A percentile compares a stretch with the other conserved stretches of the same genome.
Evolutionary conservation across 2,888 invertebrate species (phyloP).

Genomic region (Gastracanthus pulcherrimus): DNA sequence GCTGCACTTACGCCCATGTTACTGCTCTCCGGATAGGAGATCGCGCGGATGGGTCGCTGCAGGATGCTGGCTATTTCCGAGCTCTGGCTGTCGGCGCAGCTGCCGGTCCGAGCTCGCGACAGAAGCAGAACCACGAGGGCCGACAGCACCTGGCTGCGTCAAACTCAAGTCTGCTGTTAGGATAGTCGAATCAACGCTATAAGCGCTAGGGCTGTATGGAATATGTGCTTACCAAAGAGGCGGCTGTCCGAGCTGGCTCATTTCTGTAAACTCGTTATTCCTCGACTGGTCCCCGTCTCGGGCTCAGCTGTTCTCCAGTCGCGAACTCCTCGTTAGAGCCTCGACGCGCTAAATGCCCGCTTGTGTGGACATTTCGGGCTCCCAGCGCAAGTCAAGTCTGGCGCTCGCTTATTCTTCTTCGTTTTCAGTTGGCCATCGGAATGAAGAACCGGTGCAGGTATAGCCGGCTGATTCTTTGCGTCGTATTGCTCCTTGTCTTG

Average conservation of each 20-base stretch:
- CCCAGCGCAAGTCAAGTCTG: not conserved
- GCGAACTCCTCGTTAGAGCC: not conserved
- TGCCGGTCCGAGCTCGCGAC: not conserved
- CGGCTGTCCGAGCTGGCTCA: no score
- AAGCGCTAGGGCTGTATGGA: no score
- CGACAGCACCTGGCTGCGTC: not conserved
- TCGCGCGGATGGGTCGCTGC: slow-evolving; percentile 72
- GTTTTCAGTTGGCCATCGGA: not conserved
- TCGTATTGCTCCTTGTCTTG: no score
- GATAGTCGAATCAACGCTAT: no score
- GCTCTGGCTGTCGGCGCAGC: slow-evolving; percentile 52
- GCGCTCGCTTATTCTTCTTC: not conserved
- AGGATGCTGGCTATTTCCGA: slow-evolving; percentile 72
- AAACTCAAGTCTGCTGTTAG: no score
- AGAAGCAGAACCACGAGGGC: not conserved
- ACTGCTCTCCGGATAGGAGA: slow-evolving; percentile 73
- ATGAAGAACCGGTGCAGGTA: not conserved
- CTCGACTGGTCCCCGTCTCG: no score
- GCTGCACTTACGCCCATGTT: slow-evolving; percentile 72
- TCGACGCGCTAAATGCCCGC: slow-evolving; percentile 25
- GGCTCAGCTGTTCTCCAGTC: not conserved
- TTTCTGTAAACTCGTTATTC: no score
- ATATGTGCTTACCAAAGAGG: not conserved
- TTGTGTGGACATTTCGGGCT: not conserved
- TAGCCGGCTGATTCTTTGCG: no score